Percentiles rank a stretch among this genome's conserved stretches.
Evolutionary conservation across 35 echinoderm and acorn worm species (phyloP).

Genomic region (Lytechinus pictus): DNA sequence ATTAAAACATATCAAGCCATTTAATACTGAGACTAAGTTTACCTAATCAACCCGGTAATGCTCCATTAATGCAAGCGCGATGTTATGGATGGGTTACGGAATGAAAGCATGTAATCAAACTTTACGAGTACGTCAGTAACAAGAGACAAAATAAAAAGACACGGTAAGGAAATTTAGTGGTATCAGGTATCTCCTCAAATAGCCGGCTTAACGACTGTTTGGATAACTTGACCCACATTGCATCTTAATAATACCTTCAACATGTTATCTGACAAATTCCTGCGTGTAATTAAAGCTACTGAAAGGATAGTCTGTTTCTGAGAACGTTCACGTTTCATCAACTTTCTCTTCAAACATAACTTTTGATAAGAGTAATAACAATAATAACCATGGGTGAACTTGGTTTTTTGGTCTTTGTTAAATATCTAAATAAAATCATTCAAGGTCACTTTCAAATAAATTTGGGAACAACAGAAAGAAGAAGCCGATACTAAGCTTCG

Average conservation of each 20-base stretch:
- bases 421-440: no score
- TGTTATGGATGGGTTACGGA: background rate
- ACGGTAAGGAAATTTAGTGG: background rate
- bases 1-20: background rate
- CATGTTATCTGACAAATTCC: constrained; percentile 20
- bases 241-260: constrained; percentile 28
- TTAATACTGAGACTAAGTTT: background rate
- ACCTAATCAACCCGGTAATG: background rate
- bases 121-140: background rate
- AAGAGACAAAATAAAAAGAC: constrained; percentile 45
- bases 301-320: background rate
- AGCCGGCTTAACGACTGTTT: constrained; percentile 50
- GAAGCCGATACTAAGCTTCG: background rate
- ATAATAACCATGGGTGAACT: background rate
- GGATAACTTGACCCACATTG: constrained; percentile 52
- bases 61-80: background rate
- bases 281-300: background rate
- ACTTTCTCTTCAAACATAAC: background rate
- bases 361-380: background rate
- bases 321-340: background rate
- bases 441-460: no score
- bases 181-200: constrained; percentile 47
- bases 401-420: background rate
- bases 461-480: background rate
- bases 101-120: background rate